Percentiles rank a stretch among this genome's conserved stretches.
Evolutionary conservation across 2,113 vertebrate species (phyloP).

Genomic region (Embiotoca jacksoni): DNA sequence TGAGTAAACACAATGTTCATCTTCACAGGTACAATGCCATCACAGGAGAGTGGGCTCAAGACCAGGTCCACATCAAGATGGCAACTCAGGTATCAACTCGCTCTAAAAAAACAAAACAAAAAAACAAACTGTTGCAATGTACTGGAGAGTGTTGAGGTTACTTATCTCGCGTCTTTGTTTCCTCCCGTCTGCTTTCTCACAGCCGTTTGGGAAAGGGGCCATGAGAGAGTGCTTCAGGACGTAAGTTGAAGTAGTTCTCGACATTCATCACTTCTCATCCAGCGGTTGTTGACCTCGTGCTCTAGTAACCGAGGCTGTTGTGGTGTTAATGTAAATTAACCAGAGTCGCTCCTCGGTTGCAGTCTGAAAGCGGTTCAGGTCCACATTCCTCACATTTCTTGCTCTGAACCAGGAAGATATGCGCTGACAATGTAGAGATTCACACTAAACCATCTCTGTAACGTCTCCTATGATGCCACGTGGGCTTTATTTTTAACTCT

Average conservation of each 20-base stretch:
- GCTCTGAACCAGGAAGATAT: neutral
- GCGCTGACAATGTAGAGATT: too few relatives aligned
- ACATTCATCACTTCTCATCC: constrained; percentile 15
- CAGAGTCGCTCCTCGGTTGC: neutral
- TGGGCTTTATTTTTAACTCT: neutral
- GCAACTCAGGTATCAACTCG: constrained; percentile 86
- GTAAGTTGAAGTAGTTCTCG: constrained; percentile 84
- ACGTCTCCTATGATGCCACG: neutral
- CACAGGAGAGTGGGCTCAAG: constrained; percentile 91
- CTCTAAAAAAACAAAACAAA: neutral
- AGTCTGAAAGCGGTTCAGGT: constrained; percentile 1
- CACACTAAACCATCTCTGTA: neutral
- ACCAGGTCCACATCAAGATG: constrained; percentile 96
- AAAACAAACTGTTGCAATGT: too few relatives aligned
- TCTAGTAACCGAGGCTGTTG: neutral
- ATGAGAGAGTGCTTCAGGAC: constrained; percentile 98
- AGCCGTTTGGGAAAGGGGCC: constrained; percentile 96
- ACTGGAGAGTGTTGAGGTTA: neutral
- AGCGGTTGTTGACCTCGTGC: constrained; percentile 23
- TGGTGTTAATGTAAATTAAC: constrained; percentile 35
- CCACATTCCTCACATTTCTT: constrained; percentile 41
- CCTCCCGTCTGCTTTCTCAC: constrained; percentile 51
- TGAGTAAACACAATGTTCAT: neutral
- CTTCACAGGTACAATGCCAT: constrained; percentile 92
- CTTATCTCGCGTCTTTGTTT: neutral